Conservation (phyloP, 1,140 invertebrate genomes). For the Lysiphlebus fabarum region DNA sequence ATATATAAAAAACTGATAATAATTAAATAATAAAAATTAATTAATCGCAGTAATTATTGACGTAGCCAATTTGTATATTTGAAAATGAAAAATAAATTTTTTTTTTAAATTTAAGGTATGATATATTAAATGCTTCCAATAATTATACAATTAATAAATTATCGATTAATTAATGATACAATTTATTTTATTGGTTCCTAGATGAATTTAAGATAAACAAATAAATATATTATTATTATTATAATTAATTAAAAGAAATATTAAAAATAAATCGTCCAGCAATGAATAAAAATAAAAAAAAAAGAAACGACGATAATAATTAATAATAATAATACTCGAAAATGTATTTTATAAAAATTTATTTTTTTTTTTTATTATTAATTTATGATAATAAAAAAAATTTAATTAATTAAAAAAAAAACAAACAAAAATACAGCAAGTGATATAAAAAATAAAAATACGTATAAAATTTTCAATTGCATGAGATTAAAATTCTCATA, state of each 20-base stretch:
- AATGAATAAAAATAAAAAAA: constrained; percentile 1
- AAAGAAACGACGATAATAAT: constrained; percentile 30
- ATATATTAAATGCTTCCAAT: constrained; percentile 55
- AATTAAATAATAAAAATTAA: background rate
- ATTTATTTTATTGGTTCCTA: constrained; percentile 51
- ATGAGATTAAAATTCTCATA: no score
- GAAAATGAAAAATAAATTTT: constrained; percentile 12
- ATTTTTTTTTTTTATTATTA: constrained; percentile 47
- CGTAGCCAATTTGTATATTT: constrained; percentile 12
- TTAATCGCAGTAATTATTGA: background rate
- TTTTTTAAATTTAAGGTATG: constrained; percentile 20
- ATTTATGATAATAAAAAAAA: constrained; percentile 38
- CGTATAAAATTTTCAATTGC: no score
- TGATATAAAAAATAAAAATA: constrained; percentile 50
- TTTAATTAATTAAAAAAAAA: constrained; percentile 38
- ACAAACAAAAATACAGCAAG: constrained; percentile 43
- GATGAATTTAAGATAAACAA: constrained; percentile 37
- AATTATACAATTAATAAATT: constrained; percentile 42
- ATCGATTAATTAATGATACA: constrained; percentile 26
- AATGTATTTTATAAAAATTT: constrained; percentile 58
- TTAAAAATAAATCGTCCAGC: constrained; percentile 16
- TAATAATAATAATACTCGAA: constrained; percentile 48
- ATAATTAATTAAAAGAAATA: constrained; percentile 25
- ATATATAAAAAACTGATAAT: background rate
- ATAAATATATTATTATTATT: constrained; percentile 30